Evolutionary conservation across 2,113 vertebrate species (phyloP).

Genomic region (Machaerirhynchus nigripectus): DNA sequence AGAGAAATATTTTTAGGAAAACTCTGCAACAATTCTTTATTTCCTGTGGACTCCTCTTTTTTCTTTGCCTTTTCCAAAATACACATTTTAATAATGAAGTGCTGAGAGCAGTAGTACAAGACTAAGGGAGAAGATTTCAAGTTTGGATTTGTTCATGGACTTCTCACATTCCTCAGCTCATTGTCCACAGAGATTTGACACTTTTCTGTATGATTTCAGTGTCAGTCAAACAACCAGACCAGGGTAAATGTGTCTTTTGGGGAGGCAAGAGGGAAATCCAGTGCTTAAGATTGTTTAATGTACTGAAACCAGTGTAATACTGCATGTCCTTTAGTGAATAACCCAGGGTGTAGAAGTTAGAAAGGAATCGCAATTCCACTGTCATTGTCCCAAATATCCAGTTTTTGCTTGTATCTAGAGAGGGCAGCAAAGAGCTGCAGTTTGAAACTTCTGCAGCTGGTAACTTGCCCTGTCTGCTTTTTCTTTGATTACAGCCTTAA

Average conservation of each 20-base stretch:
- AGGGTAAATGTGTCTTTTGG: not conserved
- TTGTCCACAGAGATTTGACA: not conserved
- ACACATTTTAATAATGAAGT: not conserved
- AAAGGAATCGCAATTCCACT: not conserved
- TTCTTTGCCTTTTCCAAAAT: not conserved
- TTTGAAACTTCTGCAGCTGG: not conserved
- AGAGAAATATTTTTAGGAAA: not conserved
- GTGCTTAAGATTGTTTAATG: not conserved
- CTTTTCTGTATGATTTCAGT: not conserved
- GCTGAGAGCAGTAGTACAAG: not conserved
- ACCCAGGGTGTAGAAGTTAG: not conserved
- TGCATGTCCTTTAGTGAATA: not conserved
- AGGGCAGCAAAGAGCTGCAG: constrained; percentile 76
- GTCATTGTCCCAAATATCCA: not conserved
- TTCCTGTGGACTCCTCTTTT: not conserved
- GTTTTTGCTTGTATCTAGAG: constrained; percentile 43
- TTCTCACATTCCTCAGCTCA: not conserved
- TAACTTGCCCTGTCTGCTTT: not conserved
- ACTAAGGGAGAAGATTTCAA: not conserved
- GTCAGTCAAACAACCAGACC: not conserved
- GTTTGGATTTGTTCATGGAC: not conserved
- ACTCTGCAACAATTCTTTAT: not conserved
- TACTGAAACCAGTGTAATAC: not conserved
- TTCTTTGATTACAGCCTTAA: not conserved
- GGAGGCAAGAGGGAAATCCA: not conserved